Conservation (phyloP, 2,113 vertebrate species). For the Pluvialis apricaria region DNA sequence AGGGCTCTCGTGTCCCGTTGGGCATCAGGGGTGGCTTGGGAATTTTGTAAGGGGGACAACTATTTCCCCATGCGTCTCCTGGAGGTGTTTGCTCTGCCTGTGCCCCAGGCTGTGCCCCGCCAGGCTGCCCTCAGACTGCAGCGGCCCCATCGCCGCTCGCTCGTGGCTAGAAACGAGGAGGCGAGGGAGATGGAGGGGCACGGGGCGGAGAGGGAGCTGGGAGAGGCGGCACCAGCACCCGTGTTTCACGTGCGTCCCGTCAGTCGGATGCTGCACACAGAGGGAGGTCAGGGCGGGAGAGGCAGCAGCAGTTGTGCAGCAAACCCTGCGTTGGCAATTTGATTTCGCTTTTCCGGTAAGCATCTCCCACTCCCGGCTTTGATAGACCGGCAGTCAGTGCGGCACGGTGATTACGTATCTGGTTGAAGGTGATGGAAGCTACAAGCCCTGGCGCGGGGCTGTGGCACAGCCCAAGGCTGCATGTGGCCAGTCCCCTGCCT, state of each 20-base stretch:
- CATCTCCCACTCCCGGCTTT: background rate
- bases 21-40: background rate
- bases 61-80: rapidly evolving
- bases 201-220: background rate
- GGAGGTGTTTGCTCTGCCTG: rapidly evolving
- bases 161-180: background rate
- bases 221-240: background rate
- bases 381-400: background rate
- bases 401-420: background rate
- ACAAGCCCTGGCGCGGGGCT: background rate
- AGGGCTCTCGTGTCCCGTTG: rapidly evolving
- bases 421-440: background rate
- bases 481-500: background rate
- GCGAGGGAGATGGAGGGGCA: background rate
- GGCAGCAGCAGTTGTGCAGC: background rate
- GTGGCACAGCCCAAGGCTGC: background rate
- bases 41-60: background rate
- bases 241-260: rapidly evolving
- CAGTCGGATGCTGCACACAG: background rate
- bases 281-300: background rate
- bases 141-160: rapidly evolving
- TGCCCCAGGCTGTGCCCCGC: background rate
- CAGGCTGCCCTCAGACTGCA: background rate
- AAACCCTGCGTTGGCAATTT: background rate
- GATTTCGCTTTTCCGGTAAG: background rate